Evolutionary conservation across 1,140 invertebrate species (phyloP), one percentile per base, ranked within the genome.

Genomic region (Palaemon carinicauda): DNA sequence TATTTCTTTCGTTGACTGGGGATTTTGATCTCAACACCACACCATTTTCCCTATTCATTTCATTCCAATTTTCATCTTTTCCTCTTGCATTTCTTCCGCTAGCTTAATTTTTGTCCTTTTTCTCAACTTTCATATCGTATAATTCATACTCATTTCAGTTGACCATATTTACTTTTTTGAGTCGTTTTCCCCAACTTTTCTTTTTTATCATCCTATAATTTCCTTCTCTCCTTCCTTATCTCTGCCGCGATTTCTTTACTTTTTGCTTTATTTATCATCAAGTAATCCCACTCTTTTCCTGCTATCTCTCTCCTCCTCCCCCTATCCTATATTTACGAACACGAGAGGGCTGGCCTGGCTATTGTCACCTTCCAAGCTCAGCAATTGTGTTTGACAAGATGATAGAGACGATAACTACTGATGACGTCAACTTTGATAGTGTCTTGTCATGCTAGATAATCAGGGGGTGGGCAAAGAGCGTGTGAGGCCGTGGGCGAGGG

Each of bases 361-460:
- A 71, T 86, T 80, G 83, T 86, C 83, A 86, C 83, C n/a, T 24
- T 52, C 81, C n/a, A 82, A 82, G 51, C 69, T 21, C 65, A 54
- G 77, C 83, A 86, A 86, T 86, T 86, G 83, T 86, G 77, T 86
- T 86, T 86, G 83, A 80, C 83, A 86, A 86, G 83, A 86, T 86
- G 77, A 86, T 79, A 77, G 56, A 21, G 75, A 53, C 75, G 83
- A 86, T 86, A 86, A 33, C 41, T 54, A 33, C 31, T 27, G 74
- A 79, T 86, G 83, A 86, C 83, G 83, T 86, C 83, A 86, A 17
- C 77, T 80, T 54, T 86, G 83, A 86, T 86, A 80, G 53, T 80
- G 83, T 86, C 83, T 86, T 86, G 83, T 86, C 83, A 86, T 86
- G 79, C 83, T 65, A 86, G 83, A 86, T 86, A 86, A 86, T 86